These are phyloP conservation scores for Oreochromis spilurus DNA, from an alignment of 2,113 vertebrate genomes.

Conservation along the genomic window DNA sequence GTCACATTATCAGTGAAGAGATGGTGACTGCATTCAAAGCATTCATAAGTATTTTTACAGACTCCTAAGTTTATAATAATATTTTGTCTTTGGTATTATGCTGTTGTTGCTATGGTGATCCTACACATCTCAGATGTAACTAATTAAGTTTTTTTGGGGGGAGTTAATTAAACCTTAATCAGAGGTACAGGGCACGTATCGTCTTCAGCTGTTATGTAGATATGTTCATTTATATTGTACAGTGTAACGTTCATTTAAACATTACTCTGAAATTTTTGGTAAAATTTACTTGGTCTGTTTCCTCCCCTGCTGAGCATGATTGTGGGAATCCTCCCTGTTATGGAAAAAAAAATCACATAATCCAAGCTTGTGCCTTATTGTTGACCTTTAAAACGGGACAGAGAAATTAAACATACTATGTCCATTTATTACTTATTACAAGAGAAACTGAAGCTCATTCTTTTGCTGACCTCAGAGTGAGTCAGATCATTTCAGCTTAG, in stretches of 20 bases:
- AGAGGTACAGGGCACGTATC: background rate
- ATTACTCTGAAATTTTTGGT: background rate
- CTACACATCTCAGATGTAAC: background rate
- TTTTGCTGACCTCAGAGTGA: background rate
- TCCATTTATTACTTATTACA: background rate
- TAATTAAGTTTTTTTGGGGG: background rate
- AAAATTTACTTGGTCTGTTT: fast-evolving
- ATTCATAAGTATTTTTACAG: background rate
- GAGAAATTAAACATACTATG: background rate
- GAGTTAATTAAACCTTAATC: background rate
- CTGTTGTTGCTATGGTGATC: background rate
- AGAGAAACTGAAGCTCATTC: background rate
- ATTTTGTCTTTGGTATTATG: background rate
- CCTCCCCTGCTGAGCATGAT: background rate
- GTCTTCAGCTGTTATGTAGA: background rate
- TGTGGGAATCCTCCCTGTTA: background rate
- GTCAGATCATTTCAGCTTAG: background rate
- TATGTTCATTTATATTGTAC: background rate
- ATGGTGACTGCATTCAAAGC: background rate
- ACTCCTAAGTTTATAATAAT: background rate
- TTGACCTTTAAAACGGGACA: background rate
- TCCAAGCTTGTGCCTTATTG: background rate
- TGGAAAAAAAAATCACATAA: fast-evolving
- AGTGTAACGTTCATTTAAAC: background rate
- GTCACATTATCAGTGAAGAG: background rate